Conservation (phyloP, 2,113 vertebrate genomes). For the Hemicordylus capensis region DNA sequence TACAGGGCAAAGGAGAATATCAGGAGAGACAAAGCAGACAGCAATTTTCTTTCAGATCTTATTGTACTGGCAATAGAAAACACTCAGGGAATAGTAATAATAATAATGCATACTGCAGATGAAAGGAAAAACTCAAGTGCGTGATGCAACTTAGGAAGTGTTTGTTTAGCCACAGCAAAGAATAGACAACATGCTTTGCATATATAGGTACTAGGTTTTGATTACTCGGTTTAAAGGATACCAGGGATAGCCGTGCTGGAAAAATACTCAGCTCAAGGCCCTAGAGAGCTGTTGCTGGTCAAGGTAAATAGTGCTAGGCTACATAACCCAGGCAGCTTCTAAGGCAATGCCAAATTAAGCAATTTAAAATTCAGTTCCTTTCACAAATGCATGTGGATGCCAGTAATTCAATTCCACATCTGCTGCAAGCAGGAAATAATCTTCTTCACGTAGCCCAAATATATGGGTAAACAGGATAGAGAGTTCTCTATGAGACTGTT, state of each 20-base stretch:
- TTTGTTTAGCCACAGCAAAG: background rate
- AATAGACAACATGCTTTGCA: background rate
- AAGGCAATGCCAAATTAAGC: background rate
- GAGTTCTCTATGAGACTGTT: background rate
- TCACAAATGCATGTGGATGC: background rate
- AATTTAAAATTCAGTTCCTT: background rate
- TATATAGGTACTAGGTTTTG: background rate
- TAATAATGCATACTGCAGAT: background rate
- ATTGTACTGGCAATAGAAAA: background rate
- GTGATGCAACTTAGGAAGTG: background rate
- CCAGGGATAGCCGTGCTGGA: background rate
- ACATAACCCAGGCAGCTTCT: background rate
- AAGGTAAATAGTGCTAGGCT: background rate
- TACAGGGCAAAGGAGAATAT: background rate
- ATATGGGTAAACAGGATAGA: background rate
- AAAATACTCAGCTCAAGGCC: background rate
- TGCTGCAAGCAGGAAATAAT: background rate
- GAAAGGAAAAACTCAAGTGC: background rate
- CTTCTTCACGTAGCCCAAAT: background rate
- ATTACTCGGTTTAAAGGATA: background rate
- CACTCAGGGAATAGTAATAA: no score
- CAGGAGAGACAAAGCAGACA: background rate
- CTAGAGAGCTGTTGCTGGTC: background rate
- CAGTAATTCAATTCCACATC: background rate
- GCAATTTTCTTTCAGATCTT: background rate